phyloP scores from a whole-genome alignment of 2,888 invertebrate species.

The Campoplex nolae region DNA sequence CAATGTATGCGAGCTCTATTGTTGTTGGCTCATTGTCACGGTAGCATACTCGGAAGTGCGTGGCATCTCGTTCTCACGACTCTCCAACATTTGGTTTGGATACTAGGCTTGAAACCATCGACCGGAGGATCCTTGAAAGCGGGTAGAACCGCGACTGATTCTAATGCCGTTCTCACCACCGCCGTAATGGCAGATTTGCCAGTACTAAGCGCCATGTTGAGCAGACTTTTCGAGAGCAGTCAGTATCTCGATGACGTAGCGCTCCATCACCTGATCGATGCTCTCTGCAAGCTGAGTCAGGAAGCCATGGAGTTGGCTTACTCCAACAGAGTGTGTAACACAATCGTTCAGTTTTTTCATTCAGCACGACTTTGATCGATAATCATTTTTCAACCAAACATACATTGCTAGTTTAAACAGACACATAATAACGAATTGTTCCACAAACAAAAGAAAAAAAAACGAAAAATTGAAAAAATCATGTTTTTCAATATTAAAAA shows the following conservation, averaged over 20 bases:
- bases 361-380: background rate
- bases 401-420: too few species aligned
- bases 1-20: slow-evolving; percentile 98
- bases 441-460: too few species aligned
- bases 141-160: slow-evolving; percentile 91
- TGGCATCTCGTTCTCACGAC: slow-evolving; percentile 99
- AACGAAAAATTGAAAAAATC: too few species aligned
- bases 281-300: slow-evolving; percentile 96
- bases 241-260: slow-evolving; percentile 97
- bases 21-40: slow-evolving; percentile 95
- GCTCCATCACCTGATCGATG: slow-evolving; percentile 97
- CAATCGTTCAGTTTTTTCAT: background rate
- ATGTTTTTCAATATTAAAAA: too few species aligned
- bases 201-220: slow-evolving; percentile 94
- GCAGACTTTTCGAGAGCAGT: slow-evolving; percentile 97
- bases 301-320: slow-evolving; percentile 99
- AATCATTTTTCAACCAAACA: background rate
- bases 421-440: too few species aligned
- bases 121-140: slow-evolving; percentile 97
- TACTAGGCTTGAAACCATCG: slow-evolving; percentile 97
- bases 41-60: slow-evolving; percentile 95
- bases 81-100: slow-evolving; percentile 97
- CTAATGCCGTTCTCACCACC: slow-evolving; percentile 95
- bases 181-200: slow-evolving; percentile 99
- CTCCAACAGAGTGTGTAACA: slow-evolving; percentile 91